These are phyloP conservation scores for Xanthorhoe designata DNA, from an alignment of 2,888 invertebrate genomes.

Conservation along the genomic window DNA sequence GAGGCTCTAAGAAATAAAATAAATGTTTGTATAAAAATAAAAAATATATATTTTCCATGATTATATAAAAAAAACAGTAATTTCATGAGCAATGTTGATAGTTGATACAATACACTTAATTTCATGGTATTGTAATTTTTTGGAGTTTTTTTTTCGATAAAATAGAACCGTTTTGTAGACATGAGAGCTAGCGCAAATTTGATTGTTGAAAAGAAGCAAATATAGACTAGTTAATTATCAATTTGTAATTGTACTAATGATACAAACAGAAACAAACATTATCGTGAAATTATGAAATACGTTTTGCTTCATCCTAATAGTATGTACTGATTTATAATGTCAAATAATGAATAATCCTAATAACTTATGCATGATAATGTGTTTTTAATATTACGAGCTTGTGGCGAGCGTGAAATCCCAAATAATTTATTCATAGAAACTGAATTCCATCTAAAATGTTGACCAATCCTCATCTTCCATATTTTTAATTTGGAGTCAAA, in stretches of 20 bases:
- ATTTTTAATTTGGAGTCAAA: constrained; percentile 24
- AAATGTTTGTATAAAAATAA: not conserved
- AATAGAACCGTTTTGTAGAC: not conserved
- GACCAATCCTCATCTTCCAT: constrained; percentile 46
- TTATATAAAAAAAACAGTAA: constrained; percentile 5
- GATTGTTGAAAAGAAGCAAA: not conserved
- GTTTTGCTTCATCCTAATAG: constrained; percentile 28
- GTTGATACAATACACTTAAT: constrained; percentile 21
- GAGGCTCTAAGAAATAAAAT: not conserved
- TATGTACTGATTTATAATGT: constrained; percentile 54
- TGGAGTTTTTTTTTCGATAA: not conserved
- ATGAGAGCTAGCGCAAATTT: not conserved
- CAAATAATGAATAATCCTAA: constrained; percentile 56
- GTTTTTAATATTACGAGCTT: constrained; percentile 46
- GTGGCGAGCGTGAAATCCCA: constrained; percentile 35
- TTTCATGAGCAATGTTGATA: constrained; percentile 31
- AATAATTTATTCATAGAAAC: constrained; percentile 24
- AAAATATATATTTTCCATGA: not conserved
- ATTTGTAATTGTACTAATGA: no score
- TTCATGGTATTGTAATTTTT: constrained; percentile 6
- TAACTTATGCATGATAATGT: constrained; percentile 53
- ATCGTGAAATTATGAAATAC: constrained; percentile 17
- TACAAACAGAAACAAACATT: not conserved
- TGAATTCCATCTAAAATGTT: constrained; percentile 38
- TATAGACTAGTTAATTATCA: no score